Conservation (phyloP, 1,140 invertebrate species). For the Pseudomyrmex flavicornis region DNA sequence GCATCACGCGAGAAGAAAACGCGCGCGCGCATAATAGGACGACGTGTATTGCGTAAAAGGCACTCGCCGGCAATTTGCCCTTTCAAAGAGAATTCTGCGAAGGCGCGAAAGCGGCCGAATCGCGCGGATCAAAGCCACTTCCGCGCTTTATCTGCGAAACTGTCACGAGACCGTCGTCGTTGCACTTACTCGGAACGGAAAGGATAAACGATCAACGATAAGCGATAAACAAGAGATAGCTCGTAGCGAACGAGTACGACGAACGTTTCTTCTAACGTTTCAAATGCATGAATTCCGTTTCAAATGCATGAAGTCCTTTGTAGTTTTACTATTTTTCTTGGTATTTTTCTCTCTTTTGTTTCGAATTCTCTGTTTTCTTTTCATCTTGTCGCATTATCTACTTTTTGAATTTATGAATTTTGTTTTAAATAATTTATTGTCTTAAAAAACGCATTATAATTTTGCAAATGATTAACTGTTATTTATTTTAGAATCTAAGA, state of each 20-base stretch:
- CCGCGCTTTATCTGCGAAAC: conserved; percentile 83
- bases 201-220: conserved; percentile 25
- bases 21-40: neutral
- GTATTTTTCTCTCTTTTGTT: neutral
- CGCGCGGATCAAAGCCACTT: conserved; percentile 89
- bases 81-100: conserved; percentile 6
- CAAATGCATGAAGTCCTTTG: neutral
- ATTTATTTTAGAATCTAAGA: too few species aligned
- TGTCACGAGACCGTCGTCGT: conserved; percentile 85
- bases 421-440: too few species aligned
- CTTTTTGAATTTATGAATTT: too few species aligned
- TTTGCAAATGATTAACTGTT: too few species aligned
- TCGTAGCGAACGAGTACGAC: neutral
- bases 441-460: neutral
- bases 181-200: conserved; percentile 81
- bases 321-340: neutral
- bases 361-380: neutral
- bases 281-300: neutral
- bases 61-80: conserved; percentile 4
- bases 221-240: conserved; percentile 27
- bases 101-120: conserved; percentile 9
- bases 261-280: neutral
- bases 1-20: conserved; percentile 26
- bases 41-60: conserved; percentile 4
- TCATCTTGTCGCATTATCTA: too few species aligned